Percentiles rank a stretch among this genome's conserved stretches.
Conservation (phyloP, 2,888 invertebrate genomes). For the Macaria notata region DNA sequence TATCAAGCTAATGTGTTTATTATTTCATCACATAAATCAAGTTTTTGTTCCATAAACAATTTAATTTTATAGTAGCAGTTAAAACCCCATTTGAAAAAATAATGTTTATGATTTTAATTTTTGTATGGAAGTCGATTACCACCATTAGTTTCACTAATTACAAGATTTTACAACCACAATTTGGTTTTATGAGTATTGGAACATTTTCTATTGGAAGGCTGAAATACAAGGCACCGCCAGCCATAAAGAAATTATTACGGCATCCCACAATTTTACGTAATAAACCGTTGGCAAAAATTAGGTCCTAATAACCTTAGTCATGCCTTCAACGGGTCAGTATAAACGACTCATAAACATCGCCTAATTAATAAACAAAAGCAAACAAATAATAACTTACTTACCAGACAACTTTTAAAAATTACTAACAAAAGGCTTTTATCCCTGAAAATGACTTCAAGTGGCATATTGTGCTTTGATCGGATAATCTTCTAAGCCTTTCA, state of each 20-base stretch:
- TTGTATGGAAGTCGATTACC: slow-evolving; percentile 67
- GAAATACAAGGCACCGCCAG: slow-evolving; percentile 49
- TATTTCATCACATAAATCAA: slow-evolving; percentile 40
- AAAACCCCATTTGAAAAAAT: slow-evolving; percentile 48
- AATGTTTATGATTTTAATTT: slow-evolving; percentile 59
- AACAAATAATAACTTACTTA: neutral
- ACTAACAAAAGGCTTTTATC: no score
- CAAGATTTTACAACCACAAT: slow-evolving; percentile 69
- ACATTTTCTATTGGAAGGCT: slow-evolving; percentile 64
- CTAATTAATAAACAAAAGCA: neutral
- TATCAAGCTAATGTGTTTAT: slow-evolving; percentile 35
- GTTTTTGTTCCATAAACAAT: slow-evolving; percentile 44
- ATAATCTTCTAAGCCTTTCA: no score
- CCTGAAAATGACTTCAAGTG: no score
- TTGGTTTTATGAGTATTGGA: slow-evolving; percentile 69
- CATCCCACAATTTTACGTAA: slow-evolving; percentile 60
- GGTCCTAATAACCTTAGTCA: slow-evolving; percentile 9
- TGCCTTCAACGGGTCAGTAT: slow-evolving; percentile 2
- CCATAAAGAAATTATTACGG: slow-evolving; percentile 67
- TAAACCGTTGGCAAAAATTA: slow-evolving; percentile 53
- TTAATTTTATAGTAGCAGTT: slow-evolving; percentile 53
- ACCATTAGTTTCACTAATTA: slow-evolving; percentile 79
- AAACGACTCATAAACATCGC: slow-evolving; percentile 2
- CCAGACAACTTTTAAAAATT: no score
- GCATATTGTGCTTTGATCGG: no score